Percentiles rank a stretch among this genome's conserved stretches.
These are phyloP conservation scores for Hystrix brachyura DNA, from an alignment of 2,113 vertebrate genomes.

Conservation along the genomic window DNA sequence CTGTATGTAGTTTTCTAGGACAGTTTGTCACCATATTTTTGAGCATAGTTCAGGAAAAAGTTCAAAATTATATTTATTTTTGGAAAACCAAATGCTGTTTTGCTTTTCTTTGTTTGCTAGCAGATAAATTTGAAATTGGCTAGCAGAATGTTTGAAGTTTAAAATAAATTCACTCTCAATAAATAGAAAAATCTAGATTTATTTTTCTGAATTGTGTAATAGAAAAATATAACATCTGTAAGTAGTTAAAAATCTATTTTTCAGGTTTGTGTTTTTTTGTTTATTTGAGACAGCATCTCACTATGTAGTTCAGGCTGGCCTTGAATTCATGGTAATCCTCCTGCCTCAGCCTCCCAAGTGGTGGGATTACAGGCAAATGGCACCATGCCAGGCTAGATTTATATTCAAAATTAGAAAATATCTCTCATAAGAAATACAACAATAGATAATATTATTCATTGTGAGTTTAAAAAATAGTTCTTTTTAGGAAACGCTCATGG, in stretches of 20 bases:
- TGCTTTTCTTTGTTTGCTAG: neutral
- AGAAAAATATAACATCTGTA: neutral
- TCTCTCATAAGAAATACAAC: neutral
- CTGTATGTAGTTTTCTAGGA: neutral
- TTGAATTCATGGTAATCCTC: neutral
- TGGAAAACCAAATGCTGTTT: neutral
- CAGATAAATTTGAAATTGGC: conserved; percentile 41
- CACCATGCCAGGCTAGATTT: neutral
- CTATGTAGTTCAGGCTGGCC: neutral
- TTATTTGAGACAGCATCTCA: neutral
- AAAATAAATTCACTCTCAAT: neutral
- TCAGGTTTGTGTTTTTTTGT: neutral
- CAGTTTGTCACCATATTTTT: neutral
- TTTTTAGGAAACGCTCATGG: neutral
- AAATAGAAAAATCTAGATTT: conserved; percentile 12
- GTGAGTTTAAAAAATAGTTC: neutral
- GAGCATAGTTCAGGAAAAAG: neutral
- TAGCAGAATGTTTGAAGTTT: conserved; percentile 6
- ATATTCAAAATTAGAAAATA: conserved; percentile 35
- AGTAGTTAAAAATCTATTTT: neutral
- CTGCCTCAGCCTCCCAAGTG: neutral
- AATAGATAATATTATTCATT: neutral
- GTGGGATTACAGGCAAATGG: neutral
- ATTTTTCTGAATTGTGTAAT: neutral
- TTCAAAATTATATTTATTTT: conserved; percentile 18